Evolutionary conservation across 2,113 vertebrate species (phyloP).

Genomic region (Ceyx melanurus): DNA sequence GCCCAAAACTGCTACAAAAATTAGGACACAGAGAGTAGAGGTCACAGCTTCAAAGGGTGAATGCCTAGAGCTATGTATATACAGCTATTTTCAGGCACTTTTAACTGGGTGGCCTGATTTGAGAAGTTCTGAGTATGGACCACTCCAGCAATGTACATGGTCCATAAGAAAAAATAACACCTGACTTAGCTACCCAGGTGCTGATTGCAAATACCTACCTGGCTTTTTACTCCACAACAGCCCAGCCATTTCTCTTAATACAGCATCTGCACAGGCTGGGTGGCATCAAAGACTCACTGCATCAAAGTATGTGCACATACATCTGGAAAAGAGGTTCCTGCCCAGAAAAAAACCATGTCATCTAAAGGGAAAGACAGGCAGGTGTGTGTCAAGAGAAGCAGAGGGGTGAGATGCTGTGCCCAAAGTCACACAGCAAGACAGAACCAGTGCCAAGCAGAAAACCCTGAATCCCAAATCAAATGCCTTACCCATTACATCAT

Average conservation of each 20-base stretch:
- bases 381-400: neutral
- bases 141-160: neutral
- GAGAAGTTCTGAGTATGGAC: neutral
- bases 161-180: neutral
- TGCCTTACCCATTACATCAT: neutral
- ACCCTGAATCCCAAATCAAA: neutral
- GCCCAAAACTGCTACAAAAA: neutral
- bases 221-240: neutral
- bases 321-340: neutral
- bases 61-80: neutral
- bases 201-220: neutral
- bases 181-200: neutral
- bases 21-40: neutral
- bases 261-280: neutral
- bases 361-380: neutral
- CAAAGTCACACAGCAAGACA: neutral
- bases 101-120: conserved; percentile 56
- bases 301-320: rapidly evolving
- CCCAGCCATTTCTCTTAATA: neutral
- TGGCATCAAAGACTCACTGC: neutral
- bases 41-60: conserved; percentile 21
- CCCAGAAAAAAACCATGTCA: neutral
- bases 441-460: neutral
- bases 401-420: neutral
- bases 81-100: conserved; percentile 36